Conservation (phyloP, 2,797 vertebrate genomes). For the Acrocephalus scirpaceus region DNA sequence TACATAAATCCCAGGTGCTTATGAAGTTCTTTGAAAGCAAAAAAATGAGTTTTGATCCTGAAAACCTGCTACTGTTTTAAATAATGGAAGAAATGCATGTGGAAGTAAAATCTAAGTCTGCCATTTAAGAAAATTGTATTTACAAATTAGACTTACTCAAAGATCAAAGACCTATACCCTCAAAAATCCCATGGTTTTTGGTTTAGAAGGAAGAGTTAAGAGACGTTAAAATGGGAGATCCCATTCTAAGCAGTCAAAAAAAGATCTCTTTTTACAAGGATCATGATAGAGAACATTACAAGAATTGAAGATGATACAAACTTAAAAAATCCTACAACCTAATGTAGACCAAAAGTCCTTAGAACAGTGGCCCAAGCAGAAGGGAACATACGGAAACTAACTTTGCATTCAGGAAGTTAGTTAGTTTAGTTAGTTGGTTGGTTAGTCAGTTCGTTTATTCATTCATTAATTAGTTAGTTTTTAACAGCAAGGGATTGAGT, state of each 20-base stretch:
- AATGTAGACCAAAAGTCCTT: not conserved
- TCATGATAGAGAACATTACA: not conserved
- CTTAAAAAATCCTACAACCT: not conserved
- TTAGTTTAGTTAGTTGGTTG: not conserved
- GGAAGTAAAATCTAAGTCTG: conserved; percentile 45
- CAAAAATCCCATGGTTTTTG: conserved; percentile 34
- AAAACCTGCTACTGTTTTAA: conserved; percentile 29
- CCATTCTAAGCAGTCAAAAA: not conserved
- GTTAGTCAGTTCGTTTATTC: not conserved
- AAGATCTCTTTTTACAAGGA: not conserved
- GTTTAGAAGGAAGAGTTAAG: conserved; percentile 54
- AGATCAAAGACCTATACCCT: conserved; percentile 43
- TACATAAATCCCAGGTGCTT: conserved; percentile 38
- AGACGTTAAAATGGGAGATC: conserved; percentile 50
- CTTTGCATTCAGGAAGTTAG: not conserved
- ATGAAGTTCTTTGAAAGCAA: conserved; percentile 40
- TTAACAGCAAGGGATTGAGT: not conserved
- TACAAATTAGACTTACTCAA: conserved; percentile 47
- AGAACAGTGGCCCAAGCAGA: not conserved
- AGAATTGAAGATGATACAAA: not conserved
- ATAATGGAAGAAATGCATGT: conserved; percentile 23
- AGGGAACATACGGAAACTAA: not conserved
- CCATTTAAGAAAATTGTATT: conserved; percentile 56
- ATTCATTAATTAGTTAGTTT: not conserved
- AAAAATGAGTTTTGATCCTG: not conserved